Percentiles rank a stretch among this genome's conserved stretches.
Conservation (phyloP, 2,888 invertebrate genomes). For the Pilophorus perplexus region DNA sequence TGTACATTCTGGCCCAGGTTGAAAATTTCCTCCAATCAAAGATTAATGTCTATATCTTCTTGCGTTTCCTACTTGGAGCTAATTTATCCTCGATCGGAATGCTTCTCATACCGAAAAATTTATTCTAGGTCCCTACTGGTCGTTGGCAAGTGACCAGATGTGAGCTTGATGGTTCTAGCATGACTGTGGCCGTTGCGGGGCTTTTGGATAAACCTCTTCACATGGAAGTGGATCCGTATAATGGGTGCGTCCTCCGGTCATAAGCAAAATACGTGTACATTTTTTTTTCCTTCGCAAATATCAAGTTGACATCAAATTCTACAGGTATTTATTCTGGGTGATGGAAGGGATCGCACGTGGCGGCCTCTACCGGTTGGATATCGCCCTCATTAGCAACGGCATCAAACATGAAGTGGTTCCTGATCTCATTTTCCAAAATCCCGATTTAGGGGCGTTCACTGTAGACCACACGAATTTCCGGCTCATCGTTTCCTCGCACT, state of each 20-base stretch:
- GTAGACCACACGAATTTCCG: constrained; percentile 80
- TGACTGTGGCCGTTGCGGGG: constrained; percentile 68
- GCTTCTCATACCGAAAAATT: too few relatives aligned
- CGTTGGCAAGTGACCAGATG: constrained; percentile 74
- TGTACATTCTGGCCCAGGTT: constrained; percentile 78
- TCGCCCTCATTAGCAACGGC: constrained; percentile 73
- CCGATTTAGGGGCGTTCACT: constrained; percentile 74
- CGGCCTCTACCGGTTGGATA: constrained; percentile 73
- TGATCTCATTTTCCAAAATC: constrained; percentile 63
- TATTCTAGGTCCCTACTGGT: constrained; percentile 9
- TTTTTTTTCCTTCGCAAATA: background rate
- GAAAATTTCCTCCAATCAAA: too few relatives aligned
- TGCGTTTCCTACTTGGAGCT: too few relatives aligned
- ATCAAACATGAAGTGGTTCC: constrained; percentile 65
- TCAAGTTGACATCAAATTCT: constrained; percentile 43
- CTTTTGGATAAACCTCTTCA: constrained; percentile 70
- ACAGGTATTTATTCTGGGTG: constrained; percentile 77
- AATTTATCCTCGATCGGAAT: too few relatives aligned
- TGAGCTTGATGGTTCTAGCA: constrained; percentile 65
- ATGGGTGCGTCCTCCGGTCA: constrained; percentile 63
- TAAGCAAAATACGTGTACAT: background rate
- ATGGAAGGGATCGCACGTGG: constrained; percentile 57
- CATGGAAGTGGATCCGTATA: constrained; percentile 87
- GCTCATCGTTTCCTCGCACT: constrained; percentile 71
- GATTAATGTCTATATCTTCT: too few relatives aligned